Evolutionary conservation across 2,797 vertebrate species (phyloP).

Genomic region (Oryzias dopingdopingensis): DNA sequence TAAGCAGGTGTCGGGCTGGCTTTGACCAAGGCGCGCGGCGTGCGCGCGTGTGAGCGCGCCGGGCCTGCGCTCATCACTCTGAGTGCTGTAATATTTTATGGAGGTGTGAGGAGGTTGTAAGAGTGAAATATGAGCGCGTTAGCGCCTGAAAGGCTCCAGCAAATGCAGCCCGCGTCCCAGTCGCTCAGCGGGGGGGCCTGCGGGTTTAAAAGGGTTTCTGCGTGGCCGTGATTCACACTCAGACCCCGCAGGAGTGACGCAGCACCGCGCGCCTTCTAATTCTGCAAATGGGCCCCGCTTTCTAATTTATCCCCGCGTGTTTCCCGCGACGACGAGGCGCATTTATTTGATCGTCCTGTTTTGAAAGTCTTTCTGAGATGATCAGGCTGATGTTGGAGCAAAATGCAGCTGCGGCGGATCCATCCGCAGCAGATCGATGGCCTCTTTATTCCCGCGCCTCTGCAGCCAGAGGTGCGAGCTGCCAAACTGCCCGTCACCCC

Average conservation of each 20-base stretch:
- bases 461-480: conserved; percentile 39
- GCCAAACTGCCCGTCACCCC: conserved; percentile 46
- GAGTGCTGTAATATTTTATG: conserved; percentile 78
- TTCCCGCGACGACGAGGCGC: conserved; percentile 26
- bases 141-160: conserved; percentile 65
- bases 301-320: conserved; percentile 49
- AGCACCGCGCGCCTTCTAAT: conserved; percentile 43
- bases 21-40: conserved; percentile 44
- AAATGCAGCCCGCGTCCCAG: conserved; percentile 66
- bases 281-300: conserved; percentile 48
- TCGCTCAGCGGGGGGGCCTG: conserved; percentile 55
- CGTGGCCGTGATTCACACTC: conserved; percentile 62
- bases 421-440: conserved; percentile 39
- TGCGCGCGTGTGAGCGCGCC: conserved; percentile 17
- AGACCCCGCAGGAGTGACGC: conserved; percentile 47
- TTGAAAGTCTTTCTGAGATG: conserved; percentile 44
- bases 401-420: conserved; percentile 11
- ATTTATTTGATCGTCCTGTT: conserved; percentile 38
- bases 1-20: conserved; percentile 38
- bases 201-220: conserved; percentile 63
- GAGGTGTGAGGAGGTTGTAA: conserved; percentile 71
- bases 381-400: conserved; percentile 22
- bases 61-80: conserved; percentile 65
- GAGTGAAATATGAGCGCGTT: conserved; percentile 74
- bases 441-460: conserved; percentile 45